Percentiles rank a stretch among this genome's conserved stretches.
phyloP scores from a whole-genome alignment of 1,140 invertebrate genomes.

The Parasteatoda tepidariorum region DNA sequence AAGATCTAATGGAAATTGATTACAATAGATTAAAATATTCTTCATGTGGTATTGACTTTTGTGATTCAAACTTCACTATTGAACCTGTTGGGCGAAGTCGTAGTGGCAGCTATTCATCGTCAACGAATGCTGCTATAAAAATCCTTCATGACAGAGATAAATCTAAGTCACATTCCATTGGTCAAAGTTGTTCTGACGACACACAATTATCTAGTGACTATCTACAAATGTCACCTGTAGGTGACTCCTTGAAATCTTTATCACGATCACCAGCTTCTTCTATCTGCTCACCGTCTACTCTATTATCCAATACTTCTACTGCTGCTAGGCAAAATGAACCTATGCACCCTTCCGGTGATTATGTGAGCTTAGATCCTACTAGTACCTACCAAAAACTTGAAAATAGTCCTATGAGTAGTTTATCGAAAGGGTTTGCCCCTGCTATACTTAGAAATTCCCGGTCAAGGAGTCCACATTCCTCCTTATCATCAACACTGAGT shows the following conservation, averaged over 20 bases:
- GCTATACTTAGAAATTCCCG: not conserved
- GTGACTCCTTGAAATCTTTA: conserved; percentile 1
- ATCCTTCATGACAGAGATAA: conserved; percentile 31
- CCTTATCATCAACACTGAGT: not conserved
- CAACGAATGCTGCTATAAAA: conserved; percentile 26
- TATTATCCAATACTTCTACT: not conserved
- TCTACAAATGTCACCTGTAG: conserved; percentile 39
- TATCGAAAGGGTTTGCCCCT: not conserved
- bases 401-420: not conserved
- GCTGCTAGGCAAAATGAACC: not conserved
- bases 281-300: not conserved
- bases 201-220: conserved; percentile 22
- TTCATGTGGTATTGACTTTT: conserved; percentile 27
- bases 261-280: not conserved
- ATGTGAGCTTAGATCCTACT: conserved; percentile 52
- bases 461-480: not conserved
- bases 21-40: conserved; percentile 61
- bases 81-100: conserved; percentile 55
- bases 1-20: conserved; percentile 65
- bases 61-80: conserved; percentile 50
- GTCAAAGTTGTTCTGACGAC: conserved; percentile 37
- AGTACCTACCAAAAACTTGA: conserved; percentile 1
- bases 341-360: conserved; percentile 52
- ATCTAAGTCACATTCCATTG: conserved; percentile 29
- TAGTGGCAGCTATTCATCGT: conserved; percentile 52